Base-by-base conservation (phyloP, 2,888 invertebrate genomes). In the Thalpophila matura region DNA sequence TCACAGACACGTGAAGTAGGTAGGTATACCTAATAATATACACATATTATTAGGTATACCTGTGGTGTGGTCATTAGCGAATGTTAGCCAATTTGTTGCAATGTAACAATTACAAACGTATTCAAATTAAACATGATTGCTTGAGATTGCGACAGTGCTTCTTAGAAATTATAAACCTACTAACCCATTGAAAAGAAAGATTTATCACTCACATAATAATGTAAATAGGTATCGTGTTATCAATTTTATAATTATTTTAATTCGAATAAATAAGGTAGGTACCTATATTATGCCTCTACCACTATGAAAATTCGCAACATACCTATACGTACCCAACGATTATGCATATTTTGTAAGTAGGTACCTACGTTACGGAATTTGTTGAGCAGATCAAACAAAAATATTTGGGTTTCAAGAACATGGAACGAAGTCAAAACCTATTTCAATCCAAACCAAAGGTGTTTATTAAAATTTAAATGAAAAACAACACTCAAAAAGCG, bases 101-200 rank as follows among this genome's bases (percentile, higher is more conserved):
- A 71, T 69, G 72, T 78, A 79, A 78, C 61, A 77, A 74, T 78
- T 79, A 78, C 61, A 77, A 74, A 67, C 69, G 68, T 77, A 81
- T 81, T 64, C 76, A 80, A 84, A 77, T 86, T 86, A 78, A 82
- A 73, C 79, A 82, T 80, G 81, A 61, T 64, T 69, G 63, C 65
- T 63, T 55, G 69, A 74, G 76, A 47, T 74, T 59, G 37, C 53
- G 29, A 54, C 31, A 65, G 12, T 10, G 9, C 45, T 74, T 61
- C 50, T 46, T 47, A 74, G 71, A 55, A 57, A 68, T 69, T 82
- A 75, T 84, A 82, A 88, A 86, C 83, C 85, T 68, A 86, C 73
- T 82, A 83, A 74, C 42, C 33, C 54, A 73, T 62, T 61, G 54
- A 57, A 49, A 31, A 27, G 43, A n/a, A 26, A 42, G 42, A 43